Conservation (phyloP, 2,797 vertebrate genomes). For the Falco cherrug region DNA sequence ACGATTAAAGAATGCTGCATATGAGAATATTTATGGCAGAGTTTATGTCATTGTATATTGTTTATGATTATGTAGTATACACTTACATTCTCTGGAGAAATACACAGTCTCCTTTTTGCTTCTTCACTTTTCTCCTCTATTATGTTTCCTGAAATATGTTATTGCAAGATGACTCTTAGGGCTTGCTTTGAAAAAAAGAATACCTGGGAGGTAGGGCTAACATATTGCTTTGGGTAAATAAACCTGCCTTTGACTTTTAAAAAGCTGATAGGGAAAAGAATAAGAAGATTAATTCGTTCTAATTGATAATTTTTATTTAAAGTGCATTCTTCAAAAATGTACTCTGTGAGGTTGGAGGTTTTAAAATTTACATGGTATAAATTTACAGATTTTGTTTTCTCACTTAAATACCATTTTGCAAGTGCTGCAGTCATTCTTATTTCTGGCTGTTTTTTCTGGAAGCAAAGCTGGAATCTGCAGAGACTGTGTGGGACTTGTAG, state of each 20-base stretch:
- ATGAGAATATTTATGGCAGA: neutral
- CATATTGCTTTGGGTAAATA: neutral
- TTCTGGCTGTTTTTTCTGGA: neutral
- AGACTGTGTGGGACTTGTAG: neutral
- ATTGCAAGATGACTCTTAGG: neutral
- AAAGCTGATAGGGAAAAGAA: constrained; percentile 9
- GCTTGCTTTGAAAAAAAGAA: neutral
- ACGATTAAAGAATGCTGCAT: neutral
- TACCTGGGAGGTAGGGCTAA: neutral
- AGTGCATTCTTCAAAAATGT: neutral
- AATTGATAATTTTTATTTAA: constrained; percentile 30
- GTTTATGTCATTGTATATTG: neutral
- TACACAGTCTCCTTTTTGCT: neutral
- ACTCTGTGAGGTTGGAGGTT: neutral
- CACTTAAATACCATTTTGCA: neutral
- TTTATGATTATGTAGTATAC: constrained; percentile 10
- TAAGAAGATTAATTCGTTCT: constrained; percentile 29
- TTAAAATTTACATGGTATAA: neutral
- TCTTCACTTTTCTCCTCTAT: constrained; percentile 12
- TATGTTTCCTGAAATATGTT: constrained; percentile 14
- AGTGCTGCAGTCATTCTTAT: neutral
- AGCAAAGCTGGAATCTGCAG: neutral
- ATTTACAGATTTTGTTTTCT: constrained; percentile 11
- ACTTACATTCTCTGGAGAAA: neutral
- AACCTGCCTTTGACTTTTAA: neutral